phyloP scores from a whole-genome alignment of 2,888 invertebrate species.

The Eudasyphora cyanicolor region DNA sequence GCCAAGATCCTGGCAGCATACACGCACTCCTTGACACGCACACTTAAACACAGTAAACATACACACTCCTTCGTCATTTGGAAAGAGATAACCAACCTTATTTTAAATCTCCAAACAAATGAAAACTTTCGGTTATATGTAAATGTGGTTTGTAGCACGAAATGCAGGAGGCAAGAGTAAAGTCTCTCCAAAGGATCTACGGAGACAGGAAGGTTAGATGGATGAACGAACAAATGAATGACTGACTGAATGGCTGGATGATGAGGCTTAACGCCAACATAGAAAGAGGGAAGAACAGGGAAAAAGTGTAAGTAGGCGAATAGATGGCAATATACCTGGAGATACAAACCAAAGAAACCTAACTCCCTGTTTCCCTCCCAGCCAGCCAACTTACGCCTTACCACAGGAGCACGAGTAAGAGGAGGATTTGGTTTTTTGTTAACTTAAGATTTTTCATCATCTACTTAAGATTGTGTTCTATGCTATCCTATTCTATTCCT shows the following conservation, averaged over 20 bases:
- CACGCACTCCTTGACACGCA: constrained; percentile 3
- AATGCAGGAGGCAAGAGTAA: too few relatives aligned
- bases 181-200: too few relatives aligned
- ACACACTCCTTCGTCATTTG: background rate
- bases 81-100: background rate
- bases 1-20: constrained; percentile 1
- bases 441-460: constrained; percentile 10
- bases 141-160: background rate
- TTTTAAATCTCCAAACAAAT: constrained; percentile 6
- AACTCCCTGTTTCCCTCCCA: background rate
- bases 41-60: constrained; percentile 6
- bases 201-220: background rate
- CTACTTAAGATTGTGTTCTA: background rate
- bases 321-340: background rate
- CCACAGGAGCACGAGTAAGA: background rate
- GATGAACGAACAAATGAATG: constrained; percentile 22
- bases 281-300: background rate
- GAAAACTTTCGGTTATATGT: constrained; percentile 1
- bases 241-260: background rate
- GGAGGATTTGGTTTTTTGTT: background rate
- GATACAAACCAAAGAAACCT: background rate
- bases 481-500: background rate
- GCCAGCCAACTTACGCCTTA: background rate
- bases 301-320: constrained; percentile 13
- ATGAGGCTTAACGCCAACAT: constrained; percentile 3